Evolutionary conservation across 2,888 invertebrate genomes (phyloP).

Genomic region (Tortrix viridana): DNA sequence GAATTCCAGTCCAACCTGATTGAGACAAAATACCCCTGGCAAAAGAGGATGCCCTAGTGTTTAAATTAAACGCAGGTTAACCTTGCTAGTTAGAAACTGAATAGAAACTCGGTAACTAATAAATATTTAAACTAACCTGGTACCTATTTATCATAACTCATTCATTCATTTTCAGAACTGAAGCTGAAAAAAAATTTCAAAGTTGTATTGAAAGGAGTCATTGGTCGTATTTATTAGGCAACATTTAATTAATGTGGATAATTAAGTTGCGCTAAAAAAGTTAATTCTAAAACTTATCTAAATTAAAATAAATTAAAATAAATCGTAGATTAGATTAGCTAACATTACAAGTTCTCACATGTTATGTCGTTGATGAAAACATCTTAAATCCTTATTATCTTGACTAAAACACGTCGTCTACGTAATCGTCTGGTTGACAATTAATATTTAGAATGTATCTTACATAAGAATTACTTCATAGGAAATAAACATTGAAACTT

Average conservation of each 20-base stretch:
- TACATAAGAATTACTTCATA: conserved; percentile 15
- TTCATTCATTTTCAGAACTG: too few species aligned
- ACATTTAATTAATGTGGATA: too few species aligned
- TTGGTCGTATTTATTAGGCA: too few species aligned
- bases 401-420: not conserved
- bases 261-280: too few species aligned
- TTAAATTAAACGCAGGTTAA: conserved; percentile 6
- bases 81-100: conserved; percentile 3
- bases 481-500: conserved; percentile 11
- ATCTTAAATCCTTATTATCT: not conserved
- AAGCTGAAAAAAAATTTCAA: too few species aligned
- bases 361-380: not conserved
- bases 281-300: too few species aligned
- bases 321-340: not conserved
- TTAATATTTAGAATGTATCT: conserved; percentile 10
- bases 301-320: too few species aligned
- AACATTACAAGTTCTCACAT: not conserved
- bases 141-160: too few species aligned
- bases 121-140: not conserved
- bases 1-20: conserved; percentile 9
- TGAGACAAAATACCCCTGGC: conserved; percentile 4
- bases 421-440: conserved; percentile 15
- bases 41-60: conserved; percentile 10
- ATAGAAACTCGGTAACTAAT: not conserved
- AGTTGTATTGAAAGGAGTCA: too few species aligned